These are phyloP conservation scores for Selenia dentaria DNA, from an alignment of 2,888 invertebrate genomes.

Conservation along the genomic window DNA sequence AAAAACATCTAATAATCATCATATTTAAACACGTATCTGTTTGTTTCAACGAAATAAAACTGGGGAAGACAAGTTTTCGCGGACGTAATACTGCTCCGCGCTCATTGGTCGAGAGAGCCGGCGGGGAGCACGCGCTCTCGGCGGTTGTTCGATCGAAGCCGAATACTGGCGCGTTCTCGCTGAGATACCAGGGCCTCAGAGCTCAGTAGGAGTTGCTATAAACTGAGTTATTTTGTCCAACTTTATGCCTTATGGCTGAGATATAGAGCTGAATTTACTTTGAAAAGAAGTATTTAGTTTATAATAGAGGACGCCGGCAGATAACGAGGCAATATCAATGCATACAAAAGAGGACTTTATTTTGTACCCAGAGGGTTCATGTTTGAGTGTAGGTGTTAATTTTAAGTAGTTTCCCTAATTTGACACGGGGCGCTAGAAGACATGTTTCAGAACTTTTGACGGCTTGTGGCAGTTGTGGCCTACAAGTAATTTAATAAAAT, in stretches of 20 bases:
- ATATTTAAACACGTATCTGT: too few relatives aligned
- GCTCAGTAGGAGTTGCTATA: constrained; percentile 73
- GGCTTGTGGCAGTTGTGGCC: constrained; percentile 27
- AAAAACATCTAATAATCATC: constrained; percentile 2
- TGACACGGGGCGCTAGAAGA: constrained; percentile 64
- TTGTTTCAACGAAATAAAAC: constrained; percentile 37
- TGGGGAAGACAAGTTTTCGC: constrained; percentile 48
- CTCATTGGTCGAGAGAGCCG: constrained; percentile 71
- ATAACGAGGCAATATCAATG: constrained; percentile 54
- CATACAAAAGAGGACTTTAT: constrained; percentile 51
- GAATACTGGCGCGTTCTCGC: constrained; percentile 82
- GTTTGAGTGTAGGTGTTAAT: constrained; percentile 12
- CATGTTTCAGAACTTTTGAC: constrained; percentile 57
- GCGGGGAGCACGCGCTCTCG: constrained; percentile 81
- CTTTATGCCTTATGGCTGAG: constrained; percentile 35
- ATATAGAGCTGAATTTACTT: constrained; percentile 37
- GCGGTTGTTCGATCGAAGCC: constrained; percentile 71
- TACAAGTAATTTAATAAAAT: too few relatives aligned
- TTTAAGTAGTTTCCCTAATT: constrained; percentile 73
- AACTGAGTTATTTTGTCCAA: constrained; percentile 31
- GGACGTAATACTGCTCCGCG: constrained; percentile 54
- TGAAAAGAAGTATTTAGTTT: constrained; percentile 39
- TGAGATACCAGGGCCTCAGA: constrained; percentile 81
- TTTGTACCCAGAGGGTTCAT: background rate
- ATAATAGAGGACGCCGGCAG: constrained; percentile 64